Evolutionary conservation across 92 coral and sea anemone species (phyloP), one percentile per base, ranked within the genome.

Genomic region (Parazoanthus swiftii): DNA sequence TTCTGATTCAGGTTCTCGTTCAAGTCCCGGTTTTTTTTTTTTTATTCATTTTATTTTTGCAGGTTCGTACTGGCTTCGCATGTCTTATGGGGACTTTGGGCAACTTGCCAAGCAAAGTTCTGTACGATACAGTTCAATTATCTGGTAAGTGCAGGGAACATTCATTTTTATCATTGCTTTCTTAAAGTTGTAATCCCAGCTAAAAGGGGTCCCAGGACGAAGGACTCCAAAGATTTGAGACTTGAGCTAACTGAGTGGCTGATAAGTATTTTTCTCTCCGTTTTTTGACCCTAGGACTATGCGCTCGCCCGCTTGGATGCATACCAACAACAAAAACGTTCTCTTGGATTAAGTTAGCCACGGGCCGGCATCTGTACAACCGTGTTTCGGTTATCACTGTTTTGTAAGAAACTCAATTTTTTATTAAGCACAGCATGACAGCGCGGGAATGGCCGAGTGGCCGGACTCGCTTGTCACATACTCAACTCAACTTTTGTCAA

Each of bases 21-120:
- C 59, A 54, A 54, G 11, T 13, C 10, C 16, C 26, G 26, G 26
- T 74, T 77, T 48, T 25, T 29, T 29, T 29, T 29, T 29, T 0
- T 29, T 29, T 29, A 29, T 29, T 29, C 33, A 29, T 29, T 29
- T 29, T 29, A 29, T 29, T 29, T 50, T 89, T 82, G 1, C 81
- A 96, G 98, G 71, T 95, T 96, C 79, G 92, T 92, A 6, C 70
- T 96, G 84, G 91, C 90, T 5, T 95, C 98, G 1, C 94, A 96
- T 65, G 92, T 93, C 79, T 72, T 93, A 38, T 96, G 98, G 98
- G 96, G 91, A 3, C 74, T 93, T 70, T 95, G 96, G 96, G 92
- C 92, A 68, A 84, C 95, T 66, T 89, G 94, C 0, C 98, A 96
- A 80, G 91, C 90, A 13, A 86, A 90, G 42, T 85, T 93, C 81